Base-by-base conservation (phyloP, 2,113 vertebrate genomes). In the Muntiacus reevesi region DNA sequence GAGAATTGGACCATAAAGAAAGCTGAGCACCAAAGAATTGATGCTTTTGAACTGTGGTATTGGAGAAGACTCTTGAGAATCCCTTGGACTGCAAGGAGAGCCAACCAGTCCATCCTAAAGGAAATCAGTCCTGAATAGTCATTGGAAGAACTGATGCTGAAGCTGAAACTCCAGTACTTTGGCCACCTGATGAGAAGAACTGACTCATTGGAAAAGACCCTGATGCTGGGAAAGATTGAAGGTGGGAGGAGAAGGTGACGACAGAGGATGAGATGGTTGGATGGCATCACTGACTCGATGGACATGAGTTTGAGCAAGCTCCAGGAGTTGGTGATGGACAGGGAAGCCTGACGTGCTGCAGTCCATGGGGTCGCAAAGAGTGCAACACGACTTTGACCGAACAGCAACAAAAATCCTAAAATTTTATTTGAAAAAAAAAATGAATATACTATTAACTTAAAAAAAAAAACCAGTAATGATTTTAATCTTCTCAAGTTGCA, bases 21-120 rank as follows among this genome's bases (percentile, higher is more conserved):
- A 9, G 1, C 10, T 71, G n/a, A 40, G n/a, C 5, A 0, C 19
- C 0, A 10, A 40, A 40, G 67, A 67, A 67, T 36, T 36, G 33
- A 36, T 71, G n/a, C n/a, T 23, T 71, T 36, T 71, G 67, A 23
- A 71, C 19, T 12, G 67, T 71, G 67, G n/a, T 40, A 1, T 10
- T 71, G 19, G 19, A 71, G 5, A 71, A 40, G n/a, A 71, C n/a
- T 40, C n/a, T 23, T 40, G 67, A 71, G 67, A 71, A 2, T 19
- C 64, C 19, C 64, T 71, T 23, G 17, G 17, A 36, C 17, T 71
- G 4, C 64, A 12, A 21, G 64, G 64, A 71, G 64, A 36, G 19
- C 64, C 17, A 36, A 36, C 64, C n/a, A 36, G 64, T 23, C 9
- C 64, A 36, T 71, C n/a, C 4, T 71, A 36, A 71, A 11, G 64